These are phyloP conservation scores for Piprites chloris DNA, from an alignment of 2,113 vertebrate species.

Conservation along the genomic window DNA sequence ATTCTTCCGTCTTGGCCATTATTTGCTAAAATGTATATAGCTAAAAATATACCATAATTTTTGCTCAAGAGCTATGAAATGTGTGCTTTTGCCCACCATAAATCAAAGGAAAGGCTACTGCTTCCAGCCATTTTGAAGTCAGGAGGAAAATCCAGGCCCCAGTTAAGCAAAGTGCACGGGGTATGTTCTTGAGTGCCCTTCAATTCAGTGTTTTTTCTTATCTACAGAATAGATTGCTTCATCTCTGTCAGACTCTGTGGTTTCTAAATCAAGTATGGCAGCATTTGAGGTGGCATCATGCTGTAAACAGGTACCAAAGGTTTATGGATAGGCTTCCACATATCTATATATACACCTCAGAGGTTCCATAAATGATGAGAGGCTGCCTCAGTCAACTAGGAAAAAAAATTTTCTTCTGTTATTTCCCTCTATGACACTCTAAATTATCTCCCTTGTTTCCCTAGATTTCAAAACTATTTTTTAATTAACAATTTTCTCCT, in stretches of 20 bases:
- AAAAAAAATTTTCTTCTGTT: neutral
- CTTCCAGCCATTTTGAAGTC: neutral
- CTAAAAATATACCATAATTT: neutral
- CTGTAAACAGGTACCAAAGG: neutral
- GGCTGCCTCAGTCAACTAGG: neutral
- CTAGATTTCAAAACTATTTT: neutral
- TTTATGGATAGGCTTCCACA: neutral
- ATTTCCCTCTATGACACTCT: neutral
- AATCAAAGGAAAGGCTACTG: neutral
- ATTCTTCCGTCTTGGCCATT: neutral
- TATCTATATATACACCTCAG: neutral
- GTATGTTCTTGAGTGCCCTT: neutral
- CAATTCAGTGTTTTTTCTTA: neutral
- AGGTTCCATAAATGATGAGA: neutral
- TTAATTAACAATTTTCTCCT: neutral
- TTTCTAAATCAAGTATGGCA: neutral
- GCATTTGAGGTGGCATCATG: neutral
- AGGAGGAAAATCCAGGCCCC: neutral
- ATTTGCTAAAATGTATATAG: neutral
- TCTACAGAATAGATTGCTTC: neutral
- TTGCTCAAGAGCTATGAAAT: neutral
- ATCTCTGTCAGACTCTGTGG: neutral
- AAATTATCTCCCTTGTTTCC: neutral
- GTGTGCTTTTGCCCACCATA: neutral
- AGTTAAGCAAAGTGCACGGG: neutral